Conservation (phyloP, 2,888 invertebrate species). For the Polyommatus icarus region DNA sequence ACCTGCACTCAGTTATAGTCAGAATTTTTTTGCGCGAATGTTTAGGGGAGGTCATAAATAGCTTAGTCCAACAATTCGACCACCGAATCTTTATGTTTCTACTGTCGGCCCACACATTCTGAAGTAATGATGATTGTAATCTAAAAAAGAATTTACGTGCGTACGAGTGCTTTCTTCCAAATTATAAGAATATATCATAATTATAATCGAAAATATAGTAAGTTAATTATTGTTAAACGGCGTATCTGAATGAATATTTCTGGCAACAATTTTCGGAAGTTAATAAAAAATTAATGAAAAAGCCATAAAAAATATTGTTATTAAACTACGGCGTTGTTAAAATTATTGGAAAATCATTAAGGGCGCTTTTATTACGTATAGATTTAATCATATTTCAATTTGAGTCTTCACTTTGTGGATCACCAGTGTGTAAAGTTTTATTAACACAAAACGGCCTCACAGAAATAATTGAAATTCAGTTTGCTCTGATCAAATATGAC, state of each 20-base stretch:
- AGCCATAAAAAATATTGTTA: neutral
- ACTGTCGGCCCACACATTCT: too few species aligned
- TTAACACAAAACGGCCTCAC: constrained; percentile 20
- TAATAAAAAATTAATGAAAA: neutral
- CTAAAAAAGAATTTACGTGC: too few species aligned
- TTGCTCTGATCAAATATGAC: neutral
- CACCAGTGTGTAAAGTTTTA: constrained; percentile 4
- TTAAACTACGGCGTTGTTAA: neutral
- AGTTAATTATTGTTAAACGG: too few species aligned
- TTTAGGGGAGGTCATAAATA: too few species aligned
- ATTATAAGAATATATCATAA: too few species aligned
- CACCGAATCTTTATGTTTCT: too few species aligned
- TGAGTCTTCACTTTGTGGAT: constrained; percentile 21
- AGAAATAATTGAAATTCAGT: neutral
- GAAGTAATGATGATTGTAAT: too few species aligned
- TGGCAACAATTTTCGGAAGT: neutral
- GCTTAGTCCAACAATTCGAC: too few species aligned
- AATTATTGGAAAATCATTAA: constrained; percentile 17
- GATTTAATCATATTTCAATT: constrained; percentile 22
- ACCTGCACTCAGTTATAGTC: too few species aligned
- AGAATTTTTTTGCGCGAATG: too few species aligned
- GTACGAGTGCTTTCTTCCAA: too few species aligned
- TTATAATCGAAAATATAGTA: too few species aligned
- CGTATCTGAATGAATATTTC: neutral
- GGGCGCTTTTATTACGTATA: neutral